phyloP scores from a whole-genome alignment of 2,888 invertebrate genomes.

The Tetragonula carbonaria region DNA sequence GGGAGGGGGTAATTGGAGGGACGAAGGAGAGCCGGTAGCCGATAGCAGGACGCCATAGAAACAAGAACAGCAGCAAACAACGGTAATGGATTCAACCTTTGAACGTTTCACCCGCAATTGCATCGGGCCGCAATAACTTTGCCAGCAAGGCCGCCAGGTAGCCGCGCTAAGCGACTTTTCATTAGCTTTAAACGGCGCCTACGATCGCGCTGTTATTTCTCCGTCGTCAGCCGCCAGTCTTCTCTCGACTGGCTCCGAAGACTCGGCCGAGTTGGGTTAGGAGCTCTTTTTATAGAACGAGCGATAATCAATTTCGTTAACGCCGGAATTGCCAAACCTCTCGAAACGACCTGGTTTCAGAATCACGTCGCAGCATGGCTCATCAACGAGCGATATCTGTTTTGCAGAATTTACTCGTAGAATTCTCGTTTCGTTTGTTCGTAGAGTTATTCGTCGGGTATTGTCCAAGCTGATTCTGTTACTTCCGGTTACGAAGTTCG shows the following conservation, averaged over 20 bases:
- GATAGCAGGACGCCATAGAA: constrained; percentile 33
- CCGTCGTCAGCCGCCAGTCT: neutral
- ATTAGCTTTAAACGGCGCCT: constrained; percentile 41
- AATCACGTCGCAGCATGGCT: neutral
- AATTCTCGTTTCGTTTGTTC: neutral
- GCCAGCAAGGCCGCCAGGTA: neutral
- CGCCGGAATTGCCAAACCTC: neutral
- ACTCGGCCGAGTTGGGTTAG: neutral
- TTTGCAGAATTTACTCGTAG: neutral
- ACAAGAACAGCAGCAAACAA: constrained; percentile 54
- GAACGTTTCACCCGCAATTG: constrained; percentile 48
- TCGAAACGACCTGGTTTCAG: neutral
- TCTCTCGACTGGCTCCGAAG: neutral
- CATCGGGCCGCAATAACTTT: constrained; percentile 39
- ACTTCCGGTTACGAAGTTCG: no score
- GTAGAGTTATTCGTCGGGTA: no score
- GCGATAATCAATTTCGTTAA: neutral
- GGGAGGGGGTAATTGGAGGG: constrained; percentile 52
- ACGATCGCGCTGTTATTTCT: constrained; percentile 25
- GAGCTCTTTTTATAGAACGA: neutral
- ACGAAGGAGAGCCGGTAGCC: constrained; percentile 42
- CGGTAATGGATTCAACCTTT: constrained; percentile 56
- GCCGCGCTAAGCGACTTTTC: constrained; percentile 43
- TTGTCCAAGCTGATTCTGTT: no score
- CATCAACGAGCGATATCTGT: neutral